Percentiles rank a stretch among this genome's conserved stretches.
Conservation (phyloP, 2,797 vertebrate species). For the Peromyscus melanophrys region DNA sequence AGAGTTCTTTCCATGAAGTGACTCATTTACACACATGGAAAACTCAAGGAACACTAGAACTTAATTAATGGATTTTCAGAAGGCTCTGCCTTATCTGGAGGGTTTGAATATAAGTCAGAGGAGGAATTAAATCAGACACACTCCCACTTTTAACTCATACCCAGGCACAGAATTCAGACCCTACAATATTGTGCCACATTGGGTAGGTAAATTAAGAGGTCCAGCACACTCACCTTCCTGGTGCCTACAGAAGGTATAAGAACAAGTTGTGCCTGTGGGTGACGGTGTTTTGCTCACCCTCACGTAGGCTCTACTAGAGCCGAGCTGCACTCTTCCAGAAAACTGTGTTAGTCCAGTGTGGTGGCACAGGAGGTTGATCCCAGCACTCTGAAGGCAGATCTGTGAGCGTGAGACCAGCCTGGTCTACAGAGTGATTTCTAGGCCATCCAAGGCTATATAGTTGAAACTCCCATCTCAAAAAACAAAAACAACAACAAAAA, state of each 20-base stretch:
- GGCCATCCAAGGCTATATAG: not conserved
- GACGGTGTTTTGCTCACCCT: not conserved
- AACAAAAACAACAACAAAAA: not conserved
- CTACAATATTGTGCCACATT: not conserved
- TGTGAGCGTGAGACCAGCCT: not conserved
- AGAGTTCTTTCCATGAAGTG: not conserved
- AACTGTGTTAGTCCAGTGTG: not conserved
- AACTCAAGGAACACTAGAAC: not conserved
- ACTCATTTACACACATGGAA: not conserved
- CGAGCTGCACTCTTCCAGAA: not conserved
- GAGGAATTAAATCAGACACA: not conserved
- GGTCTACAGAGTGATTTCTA: not conserved
- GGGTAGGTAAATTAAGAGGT: not conserved
- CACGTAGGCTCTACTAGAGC: not conserved
- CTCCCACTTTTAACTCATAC: not conserved
- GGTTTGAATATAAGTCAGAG: not conserved
- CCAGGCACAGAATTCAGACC: not conserved
- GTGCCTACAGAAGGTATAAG: not conserved
- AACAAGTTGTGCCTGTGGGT: not conserved
- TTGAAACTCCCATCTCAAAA: not conserved
- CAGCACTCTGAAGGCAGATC: not conserved
- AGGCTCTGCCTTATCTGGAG: not conserved
- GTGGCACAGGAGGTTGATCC: no score
- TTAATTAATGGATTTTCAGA: not conserved
- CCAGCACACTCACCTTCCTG: not conserved